These are phyloP conservation scores for Nemopilema nomurai DNA, from an alignment of 30 jellyfish, hydroid and myxozoan genomes.

Conservation along the genomic window DNA sequence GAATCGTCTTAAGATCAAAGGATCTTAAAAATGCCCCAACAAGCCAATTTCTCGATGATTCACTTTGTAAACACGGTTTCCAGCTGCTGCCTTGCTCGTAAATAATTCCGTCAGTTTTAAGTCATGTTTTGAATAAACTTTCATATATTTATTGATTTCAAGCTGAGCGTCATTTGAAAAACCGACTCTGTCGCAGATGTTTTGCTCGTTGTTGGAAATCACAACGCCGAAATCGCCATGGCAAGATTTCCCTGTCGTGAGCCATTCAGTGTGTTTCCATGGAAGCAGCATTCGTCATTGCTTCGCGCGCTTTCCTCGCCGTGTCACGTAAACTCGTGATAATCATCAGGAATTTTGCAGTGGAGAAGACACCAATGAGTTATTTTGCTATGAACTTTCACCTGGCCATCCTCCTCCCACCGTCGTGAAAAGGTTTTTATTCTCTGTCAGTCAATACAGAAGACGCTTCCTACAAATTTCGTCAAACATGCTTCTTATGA, in stretches of 20 bases:
- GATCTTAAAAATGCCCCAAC: neutral
- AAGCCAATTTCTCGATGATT: constrained; percentile 4
- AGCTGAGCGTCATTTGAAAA: constrained; percentile 5
- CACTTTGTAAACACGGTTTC: neutral
- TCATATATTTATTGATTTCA: constrained; percentile 1
- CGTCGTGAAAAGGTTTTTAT: no score
- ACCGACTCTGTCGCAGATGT: constrained; percentile 28
- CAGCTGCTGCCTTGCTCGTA: neutral
- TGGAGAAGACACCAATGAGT: no score
- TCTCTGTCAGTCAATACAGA: no score
- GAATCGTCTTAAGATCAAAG: constrained; percentile 17
- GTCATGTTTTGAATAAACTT: constrained; percentile 17
- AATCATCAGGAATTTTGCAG: no score
- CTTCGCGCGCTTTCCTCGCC: neutral
- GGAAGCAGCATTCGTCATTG: neutral
- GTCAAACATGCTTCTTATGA: no score
- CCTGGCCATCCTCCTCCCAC: no score
- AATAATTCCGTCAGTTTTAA: neutral
- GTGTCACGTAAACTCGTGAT: no score
- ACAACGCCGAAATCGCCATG: neutral
- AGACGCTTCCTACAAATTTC: no score
- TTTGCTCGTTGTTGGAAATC: constrained; percentile 2
- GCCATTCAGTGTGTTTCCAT: neutral
- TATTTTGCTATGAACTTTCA: no score
- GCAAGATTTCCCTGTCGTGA: neutral